Percentiles rank a stretch among this genome's conserved stretches.
Evolutionary conservation across 35 echinoderm and acorn worm genomes (phyloP).

Genomic region (Anneissia japonica): DNA sequence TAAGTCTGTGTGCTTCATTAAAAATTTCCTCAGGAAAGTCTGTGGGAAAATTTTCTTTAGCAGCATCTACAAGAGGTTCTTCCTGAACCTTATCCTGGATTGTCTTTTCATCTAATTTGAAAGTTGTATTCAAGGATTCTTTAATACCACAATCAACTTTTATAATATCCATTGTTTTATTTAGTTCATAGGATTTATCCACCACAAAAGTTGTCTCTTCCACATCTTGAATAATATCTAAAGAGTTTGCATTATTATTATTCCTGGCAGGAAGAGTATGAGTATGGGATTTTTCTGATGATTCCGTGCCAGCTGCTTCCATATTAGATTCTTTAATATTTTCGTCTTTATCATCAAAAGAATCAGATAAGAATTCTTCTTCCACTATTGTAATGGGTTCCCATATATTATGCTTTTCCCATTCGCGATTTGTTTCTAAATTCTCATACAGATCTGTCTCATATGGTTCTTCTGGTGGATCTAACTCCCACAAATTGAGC

Average conservation of each 20-base stretch:
- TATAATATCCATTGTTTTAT: not conserved
- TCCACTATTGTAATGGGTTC: slow-evolving; percentile 84
- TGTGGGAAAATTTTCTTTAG: not conserved
- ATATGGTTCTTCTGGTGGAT: not conserved
- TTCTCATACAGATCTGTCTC: not conserved
- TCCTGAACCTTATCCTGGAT: not conserved
- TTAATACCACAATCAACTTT: not conserved
- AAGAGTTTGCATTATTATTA: not conserved
- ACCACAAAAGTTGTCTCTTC: not conserved
- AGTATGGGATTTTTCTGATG: not conserved
- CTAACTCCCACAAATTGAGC: not conserved
- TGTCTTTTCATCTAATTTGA: not conserved
- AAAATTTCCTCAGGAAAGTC: not conserved
- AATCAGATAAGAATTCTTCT: slow-evolving; percentile 62
- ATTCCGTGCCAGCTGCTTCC: not conserved
- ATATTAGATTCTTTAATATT: not conserved
- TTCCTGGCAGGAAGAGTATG: not conserved
- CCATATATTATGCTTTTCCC: slow-evolving; percentile 66
- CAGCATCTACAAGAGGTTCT: not conserved
- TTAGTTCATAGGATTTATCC: not conserved
- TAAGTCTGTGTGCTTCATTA: not conserved
- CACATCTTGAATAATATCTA: not conserved
- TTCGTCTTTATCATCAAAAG: not conserved
- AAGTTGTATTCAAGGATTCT: not conserved
- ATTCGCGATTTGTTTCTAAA: not conserved